Base-by-base conservation (phyloP, 2,888 invertebrate species). In the Spilarctia lutea region DNA sequence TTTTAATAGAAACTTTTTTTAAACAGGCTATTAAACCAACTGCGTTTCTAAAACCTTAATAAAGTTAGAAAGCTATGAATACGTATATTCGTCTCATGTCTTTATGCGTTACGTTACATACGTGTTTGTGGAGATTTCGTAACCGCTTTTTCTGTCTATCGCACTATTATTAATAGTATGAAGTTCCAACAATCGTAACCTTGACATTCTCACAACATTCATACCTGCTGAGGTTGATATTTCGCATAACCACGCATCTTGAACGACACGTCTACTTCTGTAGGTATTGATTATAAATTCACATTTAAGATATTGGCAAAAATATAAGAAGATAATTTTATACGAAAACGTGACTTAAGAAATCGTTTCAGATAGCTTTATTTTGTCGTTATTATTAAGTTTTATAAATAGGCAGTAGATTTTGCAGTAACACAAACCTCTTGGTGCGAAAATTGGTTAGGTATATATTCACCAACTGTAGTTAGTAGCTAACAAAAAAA, bases 191-290 rank as follows among this genome's bases (percentile, higher is more conserved):
- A 24, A 60, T 33, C 73, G 52, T 74, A 74, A 52, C 73, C 73
- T 74, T 74, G 73, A 70, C 69, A 74, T 69, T 74, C 48, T 45
- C 60, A 33, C 8, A 42, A 20, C 20, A 27, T 68, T 35, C 39
- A 27, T 39, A 33, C 60, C 24, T 68, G 42, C 42, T 33, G 63
- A 63, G 68, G 42, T 72, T 68, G 72, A 63, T 73, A 65, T 73
- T 68, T 68, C 33, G 68, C 68, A 73, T 48, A 68, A n/a, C 30
- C 33, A 65, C 65, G 42, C 52, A 68, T 63, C 27, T 48, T 33
- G 48, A 68, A 68, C 10, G 65, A 65, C 65, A 11, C 69, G 56
- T 60, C 69, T 33, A 35, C n/a, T 8, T 60, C 18, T 56, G 16
- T 56, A 39, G 69, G 56, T 39, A 20, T 63, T 63, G 18, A 20